These are phyloP conservation scores for Rhizomys pruinosus DNA, from an alignment of 2,113 vertebrate genomes.

Conservation along the genomic window DNA sequence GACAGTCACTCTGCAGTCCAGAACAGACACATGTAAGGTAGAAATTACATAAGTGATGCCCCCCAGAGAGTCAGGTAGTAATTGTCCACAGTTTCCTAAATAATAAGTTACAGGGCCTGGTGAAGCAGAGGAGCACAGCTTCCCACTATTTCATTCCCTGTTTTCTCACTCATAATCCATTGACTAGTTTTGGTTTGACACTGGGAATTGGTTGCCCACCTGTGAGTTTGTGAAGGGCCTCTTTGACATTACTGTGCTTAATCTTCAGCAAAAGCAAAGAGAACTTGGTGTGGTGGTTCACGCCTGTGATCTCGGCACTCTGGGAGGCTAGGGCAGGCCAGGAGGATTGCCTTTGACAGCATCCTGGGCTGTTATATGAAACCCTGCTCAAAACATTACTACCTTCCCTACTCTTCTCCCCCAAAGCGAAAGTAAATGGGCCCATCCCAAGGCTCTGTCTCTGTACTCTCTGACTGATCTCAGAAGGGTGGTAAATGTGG, in stretches of 20 bases:
- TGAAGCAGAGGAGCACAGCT: not conserved
- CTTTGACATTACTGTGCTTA: not conserved
- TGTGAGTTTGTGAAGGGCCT: not conserved
- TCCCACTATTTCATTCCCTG: not conserved
- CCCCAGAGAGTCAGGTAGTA: too few relatives aligned
- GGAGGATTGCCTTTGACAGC: not conserved
- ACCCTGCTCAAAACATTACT: not conserved
- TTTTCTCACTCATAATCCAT: not conserved
- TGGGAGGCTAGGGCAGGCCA: not conserved
- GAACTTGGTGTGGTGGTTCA: too few relatives aligned
- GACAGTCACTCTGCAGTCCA: accelerated
- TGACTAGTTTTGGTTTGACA: not conserved
- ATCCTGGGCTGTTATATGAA: not conserved
- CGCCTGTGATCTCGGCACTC: not conserved
- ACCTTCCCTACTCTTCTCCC: too few relatives aligned
- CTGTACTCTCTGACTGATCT: too few relatives aligned
- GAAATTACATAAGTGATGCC: not conserved
- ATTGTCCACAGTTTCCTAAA: not conserved
- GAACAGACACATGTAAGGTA: accelerated
- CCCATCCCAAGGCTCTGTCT: not conserved
- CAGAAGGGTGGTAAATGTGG: too few relatives aligned
- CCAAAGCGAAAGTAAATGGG: not conserved
- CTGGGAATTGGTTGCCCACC: not conserved
- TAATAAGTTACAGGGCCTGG: not conserved
- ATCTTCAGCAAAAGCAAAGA: not conserved